Evolutionary conservation across 1,140 invertebrate species (phyloP).

Genomic region (Hydropsyche tenuis): DNA sequence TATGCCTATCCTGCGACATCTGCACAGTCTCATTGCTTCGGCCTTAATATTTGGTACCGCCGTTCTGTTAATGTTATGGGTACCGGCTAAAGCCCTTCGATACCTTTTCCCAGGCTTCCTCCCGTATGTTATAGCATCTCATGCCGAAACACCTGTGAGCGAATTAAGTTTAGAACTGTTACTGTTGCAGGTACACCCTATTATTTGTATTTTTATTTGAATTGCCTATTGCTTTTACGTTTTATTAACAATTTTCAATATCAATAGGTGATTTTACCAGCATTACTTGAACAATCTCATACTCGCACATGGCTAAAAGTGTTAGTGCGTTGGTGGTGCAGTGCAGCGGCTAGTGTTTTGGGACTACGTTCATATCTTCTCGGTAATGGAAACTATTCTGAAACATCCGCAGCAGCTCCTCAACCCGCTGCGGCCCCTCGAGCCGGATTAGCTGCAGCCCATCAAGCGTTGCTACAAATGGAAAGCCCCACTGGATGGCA

Average conservation of each 20-base stretch:
- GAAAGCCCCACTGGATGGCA: slow-evolving; percentile 83
- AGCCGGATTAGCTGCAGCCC: slow-evolving; percentile 78
- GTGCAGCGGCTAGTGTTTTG: slow-evolving; percentile 82
- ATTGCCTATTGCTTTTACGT: neutral
- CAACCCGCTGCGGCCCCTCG: slow-evolving; percentile 52
- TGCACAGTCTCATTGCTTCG: slow-evolving; percentile 88
- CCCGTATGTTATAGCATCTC: slow-evolving; percentile 88
- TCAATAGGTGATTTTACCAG: slow-evolving; percentile 86
- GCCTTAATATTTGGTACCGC: slow-evolving; percentile 96
- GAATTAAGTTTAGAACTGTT: slow-evolving; percentile 94
- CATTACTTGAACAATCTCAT: slow-evolving; percentile 94
- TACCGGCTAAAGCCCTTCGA: slow-evolving; percentile 90
- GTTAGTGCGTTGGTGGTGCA: slow-evolving; percentile 88
- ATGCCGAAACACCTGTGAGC: slow-evolving; percentile 82
- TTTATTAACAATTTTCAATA: slow-evolving; percentile 18
- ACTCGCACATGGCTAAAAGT: slow-evolving; percentile 92
- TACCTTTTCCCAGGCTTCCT: slow-evolving; percentile 85
- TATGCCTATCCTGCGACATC: slow-evolving; percentile 88
- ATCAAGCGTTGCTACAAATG: slow-evolving; percentile 78
- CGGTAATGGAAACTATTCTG: slow-evolving; percentile 67
- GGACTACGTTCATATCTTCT: slow-evolving; percentile 90
- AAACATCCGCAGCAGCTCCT: slow-evolving; percentile 50
- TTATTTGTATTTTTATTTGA: neutral
- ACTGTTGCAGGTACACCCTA: slow-evolving; percentile 75
- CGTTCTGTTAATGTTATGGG: slow-evolving; percentile 94